Evolutionary conservation across 2,888 invertebrate genomes (phyloP).

Genomic region (Hemistola chrysoprasaria): DNA sequence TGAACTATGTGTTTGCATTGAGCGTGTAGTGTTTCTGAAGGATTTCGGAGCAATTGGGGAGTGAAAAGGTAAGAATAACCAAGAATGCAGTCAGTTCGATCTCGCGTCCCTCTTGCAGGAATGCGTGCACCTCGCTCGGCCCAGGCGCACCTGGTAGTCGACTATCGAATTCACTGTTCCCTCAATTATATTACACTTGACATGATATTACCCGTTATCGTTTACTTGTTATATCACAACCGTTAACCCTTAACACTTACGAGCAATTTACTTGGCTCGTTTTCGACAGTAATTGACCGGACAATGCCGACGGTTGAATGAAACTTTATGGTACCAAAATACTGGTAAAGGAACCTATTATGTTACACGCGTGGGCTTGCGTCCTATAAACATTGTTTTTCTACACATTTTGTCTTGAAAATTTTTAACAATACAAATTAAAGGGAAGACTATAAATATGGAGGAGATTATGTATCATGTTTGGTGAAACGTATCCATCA

Average conservation of each 20-base stretch:
- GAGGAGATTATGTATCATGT: too few species aligned
- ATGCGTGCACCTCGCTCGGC: constrained; percentile 70
- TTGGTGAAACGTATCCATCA: too few species aligned
- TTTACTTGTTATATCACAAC: constrained; percentile 6
- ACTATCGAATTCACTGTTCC: constrained; percentile 52
- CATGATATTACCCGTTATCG: constrained; percentile 8
- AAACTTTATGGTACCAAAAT: constrained; percentile 1
- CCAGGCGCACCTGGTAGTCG: constrained; percentile 71
- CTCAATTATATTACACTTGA: constrained; percentile 26
- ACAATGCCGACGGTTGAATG: not conserved
- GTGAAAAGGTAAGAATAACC: constrained; percentile 68
- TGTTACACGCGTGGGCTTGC: too few species aligned
- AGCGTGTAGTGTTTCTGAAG: constrained; percentile 31
- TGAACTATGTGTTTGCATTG: constrained; percentile 55
- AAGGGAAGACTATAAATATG: too few species aligned
- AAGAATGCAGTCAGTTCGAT: constrained; percentile 74
- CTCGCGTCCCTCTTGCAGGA: constrained; percentile 76
- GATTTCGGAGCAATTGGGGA: constrained; percentile 42
- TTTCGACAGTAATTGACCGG: constrained; percentile 5
- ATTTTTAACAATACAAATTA: not conserved
- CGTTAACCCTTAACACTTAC: constrained; percentile 12
- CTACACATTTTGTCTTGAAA: constrained; percentile 1
- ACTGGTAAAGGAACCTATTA: constrained; percentile 1
- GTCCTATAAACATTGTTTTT: not conserved
- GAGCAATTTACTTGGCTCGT: constrained; percentile 3